phyloP scores from a whole-genome alignment of 2,888 invertebrate species.

The Amblyjoppa fuscipennis region DNA sequence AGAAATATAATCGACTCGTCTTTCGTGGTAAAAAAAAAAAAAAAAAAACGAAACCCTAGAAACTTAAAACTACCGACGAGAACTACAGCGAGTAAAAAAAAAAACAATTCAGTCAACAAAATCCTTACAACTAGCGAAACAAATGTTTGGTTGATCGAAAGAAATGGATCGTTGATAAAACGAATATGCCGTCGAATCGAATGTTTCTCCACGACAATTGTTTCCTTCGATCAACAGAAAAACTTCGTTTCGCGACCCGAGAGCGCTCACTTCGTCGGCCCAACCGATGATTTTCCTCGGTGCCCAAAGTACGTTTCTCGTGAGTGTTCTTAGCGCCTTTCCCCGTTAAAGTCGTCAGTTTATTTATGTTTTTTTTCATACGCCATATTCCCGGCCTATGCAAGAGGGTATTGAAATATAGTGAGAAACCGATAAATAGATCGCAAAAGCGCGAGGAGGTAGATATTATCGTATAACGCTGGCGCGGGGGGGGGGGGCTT shows the following conservation, averaged over 20 bases:
- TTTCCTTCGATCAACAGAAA: no score
- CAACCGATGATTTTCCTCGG: neutral
- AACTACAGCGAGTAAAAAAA: neutral
- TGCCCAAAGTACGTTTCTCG: neutral
- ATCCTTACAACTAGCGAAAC: no score
- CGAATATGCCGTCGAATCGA: no score
- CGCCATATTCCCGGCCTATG: neutral
- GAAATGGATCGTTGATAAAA: no score
- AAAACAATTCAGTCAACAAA: no score
- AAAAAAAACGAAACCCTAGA: neutral
- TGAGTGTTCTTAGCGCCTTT: neutral
- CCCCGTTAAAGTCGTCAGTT: neutral
- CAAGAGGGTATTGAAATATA: constrained; percentile 10
- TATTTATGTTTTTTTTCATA: neutral
- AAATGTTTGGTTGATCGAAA: neutral
- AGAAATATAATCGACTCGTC: no score
- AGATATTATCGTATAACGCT: constrained; percentile 68
- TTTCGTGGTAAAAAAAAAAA: neutral
- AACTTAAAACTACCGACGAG: neutral
- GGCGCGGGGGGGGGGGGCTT: constrained; percentile 32
- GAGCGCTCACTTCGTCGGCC: no score
- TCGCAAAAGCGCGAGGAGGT: constrained; percentile 62
- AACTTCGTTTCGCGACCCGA: neutral
- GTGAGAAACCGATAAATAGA: constrained; percentile 58
- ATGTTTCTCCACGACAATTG: no score